Evolutionary conservation across 2,888 invertebrate species (phyloP), one percentile per base, ranked within the genome.

Genomic region (Griposia aprilina): DNA sequence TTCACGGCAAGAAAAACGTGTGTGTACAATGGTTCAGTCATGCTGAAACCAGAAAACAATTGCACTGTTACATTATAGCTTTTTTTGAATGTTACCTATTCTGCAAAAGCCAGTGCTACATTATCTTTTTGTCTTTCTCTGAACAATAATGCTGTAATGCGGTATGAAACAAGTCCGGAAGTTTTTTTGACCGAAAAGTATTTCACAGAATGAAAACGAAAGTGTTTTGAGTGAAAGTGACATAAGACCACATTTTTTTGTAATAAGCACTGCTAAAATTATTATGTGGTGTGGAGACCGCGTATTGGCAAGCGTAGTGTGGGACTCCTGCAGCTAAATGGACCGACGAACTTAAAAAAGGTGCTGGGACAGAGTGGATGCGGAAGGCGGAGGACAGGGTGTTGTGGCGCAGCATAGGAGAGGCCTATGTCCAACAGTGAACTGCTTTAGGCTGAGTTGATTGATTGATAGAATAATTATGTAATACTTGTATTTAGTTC

Each of bases 221-320:
- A 89, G 88, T 84, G 76, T 62, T 71, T 77, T 55, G n/a, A 85
- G 89, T 81, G 89, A 90, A 89, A 89, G 89, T 84, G 68, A 75
- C 72, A 48, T 87, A 68, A 72, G 66, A 55, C 57, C 11, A 82
- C n/a, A 72, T 55, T 59, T 70, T 73, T 81, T 82, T 41, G 71
- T 6, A 59, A 63, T 68, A 73, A 73, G 79, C 69, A 69, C 57
- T 20, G 30, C 23, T 45, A 55, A n/a, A 15, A 13, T n/a, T n/a
- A 68, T 68, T 69, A 17, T 17, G 15, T 60, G 59, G 17, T 26
- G 7, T 26, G 59, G 15, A 15, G 59, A 59, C 26, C 17, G 59
- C 15, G 7, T 26, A 8, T 26, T 2, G 59, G 26, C 1, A 26
- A 26, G 59, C 15, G 7, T 59, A 15, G 15, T 26, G 17, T 59